Percentiles rank a stretch among this genome's conserved stretches.
These are phyloP conservation scores for Lutjanus argentimaculatus DNA, from an alignment of 2,797 vertebrate species.

Conservation along the genomic window DNA sequence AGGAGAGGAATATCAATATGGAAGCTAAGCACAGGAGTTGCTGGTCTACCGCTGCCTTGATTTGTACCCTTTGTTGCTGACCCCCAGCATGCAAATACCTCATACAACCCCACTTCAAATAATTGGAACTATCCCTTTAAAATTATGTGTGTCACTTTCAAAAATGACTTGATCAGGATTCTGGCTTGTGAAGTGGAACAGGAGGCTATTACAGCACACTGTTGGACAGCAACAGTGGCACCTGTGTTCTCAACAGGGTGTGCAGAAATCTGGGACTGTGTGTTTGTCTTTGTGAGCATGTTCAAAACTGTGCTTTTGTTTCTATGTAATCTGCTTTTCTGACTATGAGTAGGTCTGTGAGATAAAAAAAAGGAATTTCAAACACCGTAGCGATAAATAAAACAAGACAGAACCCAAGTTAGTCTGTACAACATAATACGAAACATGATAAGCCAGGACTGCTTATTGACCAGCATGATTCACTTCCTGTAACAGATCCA, in stretches of 20 bases:
- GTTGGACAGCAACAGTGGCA: conserved; percentile 57
- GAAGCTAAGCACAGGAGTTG: no score
- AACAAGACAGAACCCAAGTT: conserved; percentile 24
- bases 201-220: conserved; percentile 64
- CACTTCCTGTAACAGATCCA: conserved; percentile 72
- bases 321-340: conserved; percentile 17
- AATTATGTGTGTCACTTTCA: conserved; percentile 32
- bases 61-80: no score
- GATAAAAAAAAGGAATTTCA: not conserved
- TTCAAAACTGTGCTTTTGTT: not conserved
- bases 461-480: conserved; percentile 59
- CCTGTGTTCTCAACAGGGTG: conserved; percentile 58
- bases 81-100: no score
- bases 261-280: conserved; percentile 1
- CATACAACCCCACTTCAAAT: no score
- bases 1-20: no score
- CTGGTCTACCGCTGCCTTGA: no score
- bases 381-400: conserved; percentile 24
- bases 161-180: conserved; percentile 58
- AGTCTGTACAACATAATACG: conserved; percentile 36
- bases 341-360: not conserved
- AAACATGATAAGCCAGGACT: conserved; percentile 60
- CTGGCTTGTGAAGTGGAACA: conserved; percentile 55
- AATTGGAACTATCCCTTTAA: not conserved
- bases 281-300: not conserved